These are phyloP conservation scores for Sphecodes monilicornis DNA, from an alignment of 2,888 invertebrate genomes.

Conservation along the genomic window DNA sequence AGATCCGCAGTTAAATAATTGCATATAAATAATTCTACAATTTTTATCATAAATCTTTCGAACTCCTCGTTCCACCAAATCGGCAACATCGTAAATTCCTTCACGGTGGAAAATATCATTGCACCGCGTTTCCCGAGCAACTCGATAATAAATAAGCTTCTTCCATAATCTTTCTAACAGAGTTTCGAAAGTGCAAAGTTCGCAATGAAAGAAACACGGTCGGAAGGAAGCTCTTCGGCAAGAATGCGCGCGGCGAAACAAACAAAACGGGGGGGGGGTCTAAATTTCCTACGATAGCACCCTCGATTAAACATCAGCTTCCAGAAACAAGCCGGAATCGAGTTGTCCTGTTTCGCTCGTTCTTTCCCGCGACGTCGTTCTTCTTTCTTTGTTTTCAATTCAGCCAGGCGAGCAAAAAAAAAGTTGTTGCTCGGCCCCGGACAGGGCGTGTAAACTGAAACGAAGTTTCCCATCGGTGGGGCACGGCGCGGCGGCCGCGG, in stretches of 20 bases:
- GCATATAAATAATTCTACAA: background rate
- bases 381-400: slow-evolving; percentile 56
- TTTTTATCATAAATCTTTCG: background rate
- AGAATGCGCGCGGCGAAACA: background rate
- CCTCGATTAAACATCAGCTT: slow-evolving; percentile 62
- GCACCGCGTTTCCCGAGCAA: background rate
- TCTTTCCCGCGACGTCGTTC: background rate
- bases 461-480: slow-evolving; percentile 65
- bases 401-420: slow-evolving; percentile 48
- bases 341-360: slow-evolving; percentile 20
- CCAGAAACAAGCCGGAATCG: slow-evolving; percentile 27
- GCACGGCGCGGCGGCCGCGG: slow-evolving; percentile 42
- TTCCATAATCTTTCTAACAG: background rate
- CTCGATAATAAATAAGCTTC: slow-evolving; percentile 1
- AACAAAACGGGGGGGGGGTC: slow-evolving; percentile 23
- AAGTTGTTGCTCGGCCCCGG: slow-evolving; percentile 62
- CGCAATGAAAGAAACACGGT: slow-evolving; percentile 12
- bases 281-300: slow-evolving; percentile 44
- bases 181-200: slow-evolving; percentile 6
- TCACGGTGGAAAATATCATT: background rate
- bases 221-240: background rate
- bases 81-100: background rate
- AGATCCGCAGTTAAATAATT: no score
- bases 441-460: slow-evolving; percentile 59
- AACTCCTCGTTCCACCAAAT: background rate